Evolutionary conservation across 2,888 invertebrate species (phyloP).

Genomic region (Augiades crinisus): DNA sequence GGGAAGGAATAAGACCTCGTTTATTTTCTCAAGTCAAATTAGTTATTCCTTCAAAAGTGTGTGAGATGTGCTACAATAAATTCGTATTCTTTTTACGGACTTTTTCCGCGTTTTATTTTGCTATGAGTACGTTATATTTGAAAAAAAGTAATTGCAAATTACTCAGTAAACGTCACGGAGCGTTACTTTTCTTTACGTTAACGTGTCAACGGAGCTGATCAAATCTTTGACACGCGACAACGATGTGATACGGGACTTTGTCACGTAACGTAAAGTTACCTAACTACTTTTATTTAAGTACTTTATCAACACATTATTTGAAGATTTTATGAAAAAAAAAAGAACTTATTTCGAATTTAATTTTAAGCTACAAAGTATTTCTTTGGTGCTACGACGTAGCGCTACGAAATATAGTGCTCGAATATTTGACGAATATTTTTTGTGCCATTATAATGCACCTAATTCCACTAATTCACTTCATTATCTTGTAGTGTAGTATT

Average conservation of each 20-base stretch:
- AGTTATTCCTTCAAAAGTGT: no score
- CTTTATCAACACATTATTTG: background rate
- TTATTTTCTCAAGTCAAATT: no score
- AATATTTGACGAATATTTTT: no score
- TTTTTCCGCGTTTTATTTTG: background rate
- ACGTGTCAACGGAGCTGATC: conserved; percentile 39
- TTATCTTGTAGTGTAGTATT: no score
- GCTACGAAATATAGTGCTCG: background rate
- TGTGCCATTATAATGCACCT: no score
- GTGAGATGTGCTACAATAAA: no score
- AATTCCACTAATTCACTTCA: no score
- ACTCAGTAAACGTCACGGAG: conserved; percentile 11
- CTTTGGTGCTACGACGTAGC: conserved; percentile 5
- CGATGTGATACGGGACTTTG: conserved; percentile 33
- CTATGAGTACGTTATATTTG: conserved; percentile 3
- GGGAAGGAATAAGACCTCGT: no score
- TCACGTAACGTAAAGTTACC: conserved; percentile 37
- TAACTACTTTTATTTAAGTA: background rate
- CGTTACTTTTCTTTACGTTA: conserved; percentile 20
- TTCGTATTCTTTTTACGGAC: no score
- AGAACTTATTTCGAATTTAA: background rate
- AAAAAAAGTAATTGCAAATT: conserved; percentile 23
- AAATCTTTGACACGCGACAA: conserved; percentile 48
- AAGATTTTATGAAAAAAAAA: background rate
- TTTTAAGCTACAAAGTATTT: background rate